Evolutionary conservation across 2,113 vertebrate species (phyloP), one percentile per base, ranked within the genome.

Genomic region (Gopherus evgoodei): DNA sequence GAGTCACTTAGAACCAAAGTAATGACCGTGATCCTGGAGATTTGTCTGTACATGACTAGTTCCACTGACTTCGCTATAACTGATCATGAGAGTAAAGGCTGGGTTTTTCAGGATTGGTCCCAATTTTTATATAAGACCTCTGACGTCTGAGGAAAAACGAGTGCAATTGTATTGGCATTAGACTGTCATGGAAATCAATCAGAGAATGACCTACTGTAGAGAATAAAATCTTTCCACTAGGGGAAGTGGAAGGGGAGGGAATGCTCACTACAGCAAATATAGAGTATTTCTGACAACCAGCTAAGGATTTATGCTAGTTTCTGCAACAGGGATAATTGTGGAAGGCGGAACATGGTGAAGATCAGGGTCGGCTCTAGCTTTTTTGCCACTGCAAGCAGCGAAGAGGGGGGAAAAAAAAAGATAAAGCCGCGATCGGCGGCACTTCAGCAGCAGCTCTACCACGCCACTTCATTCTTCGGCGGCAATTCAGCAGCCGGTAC

Each of bases 281-380:
- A 81, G 89, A 96, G 72, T 96, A 69, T 9, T 95, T 80, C 53
- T 27, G 81, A 89, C 81, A 95, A 35, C 47, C 38, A 91, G 59
- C 83, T 94, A 96, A 94, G 90, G 35, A 35, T 89, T 95, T 90
- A 86, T 81, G 56, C 29, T 91, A 91, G 49, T 90, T 83, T 54
- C 4, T 93, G 62, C 56, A 94, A 79, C 75, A 75, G 27, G 62
- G 95, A 54, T 91, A 93, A 94, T 84, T 93, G 54, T 65, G 93
- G 83, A 88, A 94, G 76, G 57, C 91, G 57, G 5, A 90, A 5
- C 0, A 0, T 81, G 44, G 49, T 9, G 21, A 52, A 11, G 35
- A 14, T 50, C 50, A 50, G 50, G 50, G 50, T 14, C 50, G 4
- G 50, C 50, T 50, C 50, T 13, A 50, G 50, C 50, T 50, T 50